These are phyloP conservation scores for Cydia splendana DNA, from an alignment of 1,140 invertebrate genomes.

Conservation along the genomic window DNA sequence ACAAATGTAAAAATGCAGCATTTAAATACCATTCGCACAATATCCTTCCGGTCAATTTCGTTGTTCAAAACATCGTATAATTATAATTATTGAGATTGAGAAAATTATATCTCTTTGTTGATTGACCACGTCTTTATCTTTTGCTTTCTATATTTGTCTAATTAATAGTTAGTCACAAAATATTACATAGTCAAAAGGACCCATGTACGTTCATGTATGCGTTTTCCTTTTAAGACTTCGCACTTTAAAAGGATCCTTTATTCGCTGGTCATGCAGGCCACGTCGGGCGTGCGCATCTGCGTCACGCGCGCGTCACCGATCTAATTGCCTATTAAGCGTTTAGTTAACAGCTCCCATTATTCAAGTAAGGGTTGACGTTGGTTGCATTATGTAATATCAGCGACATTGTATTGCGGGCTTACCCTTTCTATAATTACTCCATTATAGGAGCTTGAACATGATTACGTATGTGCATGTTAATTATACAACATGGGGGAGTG, in stretches of 20 bases:
- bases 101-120: no score
- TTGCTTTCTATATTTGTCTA: no score
- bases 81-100: no score
- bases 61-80: no score
- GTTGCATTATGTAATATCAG: conserved; percentile 5
- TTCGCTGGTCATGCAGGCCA: conserved; percentile 34
- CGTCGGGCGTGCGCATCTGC: conserved; percentile 36
- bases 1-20: no score
- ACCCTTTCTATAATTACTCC: conserved; percentile 20
- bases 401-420: neutral
- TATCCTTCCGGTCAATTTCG: no score
- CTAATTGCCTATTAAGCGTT: conserved; percentile 46
- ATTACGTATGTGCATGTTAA: conserved; percentile 4
- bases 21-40: no score
- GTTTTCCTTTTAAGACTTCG: neutral
- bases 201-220: no score
- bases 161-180: no score
- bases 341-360: conserved; percentile 32
- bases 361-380: conserved; percentile 24
- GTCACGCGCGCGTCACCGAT: conserved; percentile 44
- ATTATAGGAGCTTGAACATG: neutral
- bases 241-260: conserved; percentile 32
- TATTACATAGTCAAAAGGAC: no score
- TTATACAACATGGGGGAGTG: neutral
- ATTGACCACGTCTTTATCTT: no score